Conservation (phyloP, 2,113 vertebrate genomes). For the Mustelus asterias region DNA sequence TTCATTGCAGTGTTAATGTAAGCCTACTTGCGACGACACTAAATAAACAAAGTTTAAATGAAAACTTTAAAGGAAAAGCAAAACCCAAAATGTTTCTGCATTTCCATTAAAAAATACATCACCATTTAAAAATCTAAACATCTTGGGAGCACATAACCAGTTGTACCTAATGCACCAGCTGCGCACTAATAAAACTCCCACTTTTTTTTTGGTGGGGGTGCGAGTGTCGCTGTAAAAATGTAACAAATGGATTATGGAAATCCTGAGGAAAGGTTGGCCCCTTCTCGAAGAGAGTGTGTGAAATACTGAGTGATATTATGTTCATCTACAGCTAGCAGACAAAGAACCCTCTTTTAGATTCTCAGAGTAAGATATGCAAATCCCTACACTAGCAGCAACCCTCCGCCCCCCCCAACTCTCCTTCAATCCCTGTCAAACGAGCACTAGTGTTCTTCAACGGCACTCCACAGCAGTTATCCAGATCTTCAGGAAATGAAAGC, state of each 20-base stretch:
- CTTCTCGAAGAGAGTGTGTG: background rate
- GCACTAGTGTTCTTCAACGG: background rate
- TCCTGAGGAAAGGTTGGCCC: background rate
- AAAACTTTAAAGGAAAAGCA: too few relatives aligned
- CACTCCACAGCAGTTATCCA: background rate
- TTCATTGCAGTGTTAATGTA: too few relatives aligned
- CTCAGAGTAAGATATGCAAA: background rate
- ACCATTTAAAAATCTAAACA: background rate
- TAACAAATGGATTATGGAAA: background rate
- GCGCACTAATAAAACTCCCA: background rate
- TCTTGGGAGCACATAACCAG: background rate
- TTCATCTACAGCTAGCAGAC: background rate
- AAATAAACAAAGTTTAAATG: too few relatives aligned
- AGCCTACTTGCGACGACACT: too few relatives aligned
- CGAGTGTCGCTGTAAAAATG: background rate
- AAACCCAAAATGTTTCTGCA: background rate
- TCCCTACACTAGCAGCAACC: background rate
- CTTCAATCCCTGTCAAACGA: background rate
- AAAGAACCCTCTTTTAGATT: background rate
- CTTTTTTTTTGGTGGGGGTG: background rate
- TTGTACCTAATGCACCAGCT: background rate
- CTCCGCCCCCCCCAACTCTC: background rate
- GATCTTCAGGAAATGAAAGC: conserved; percentile 47
- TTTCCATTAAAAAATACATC: background rate
- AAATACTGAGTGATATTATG: background rate